phyloP scores from a whole-genome alignment of 2,113 vertebrate species.

The Lophotis ruficrista region DNA sequence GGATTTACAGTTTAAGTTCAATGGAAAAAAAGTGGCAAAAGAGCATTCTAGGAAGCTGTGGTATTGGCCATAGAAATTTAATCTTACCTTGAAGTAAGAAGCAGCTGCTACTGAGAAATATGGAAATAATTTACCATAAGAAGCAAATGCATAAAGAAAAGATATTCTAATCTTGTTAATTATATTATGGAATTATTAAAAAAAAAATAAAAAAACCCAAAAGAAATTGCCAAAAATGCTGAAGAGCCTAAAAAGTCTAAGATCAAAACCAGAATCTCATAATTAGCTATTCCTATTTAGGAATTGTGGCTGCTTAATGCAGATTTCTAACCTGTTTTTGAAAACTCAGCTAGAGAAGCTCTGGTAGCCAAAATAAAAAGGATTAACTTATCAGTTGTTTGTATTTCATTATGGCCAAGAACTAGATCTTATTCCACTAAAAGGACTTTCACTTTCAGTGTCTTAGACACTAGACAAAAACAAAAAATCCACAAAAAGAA shows the following conservation, averaged over 20 bases:
- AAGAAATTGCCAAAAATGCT: background rate
- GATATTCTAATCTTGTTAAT: background rate
- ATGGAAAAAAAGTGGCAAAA: background rate
- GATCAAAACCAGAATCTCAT: background rate
- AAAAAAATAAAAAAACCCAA: background rate
- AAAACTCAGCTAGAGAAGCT: background rate
- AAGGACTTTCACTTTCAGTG: background rate
- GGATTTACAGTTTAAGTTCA: background rate
- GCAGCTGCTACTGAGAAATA: conserved; percentile 3
- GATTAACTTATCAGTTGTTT: background rate
- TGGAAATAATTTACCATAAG: conserved; percentile 3
- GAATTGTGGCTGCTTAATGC: background rate
- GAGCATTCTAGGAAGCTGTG: background rate
- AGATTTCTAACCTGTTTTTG: background rate
- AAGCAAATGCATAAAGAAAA: background rate
- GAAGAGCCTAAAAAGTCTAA: background rate
- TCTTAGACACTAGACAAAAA: background rate
- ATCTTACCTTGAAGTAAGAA: conserved; percentile 13
- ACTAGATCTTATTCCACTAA: background rate
- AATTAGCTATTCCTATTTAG: background rate
- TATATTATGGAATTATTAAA: background rate
- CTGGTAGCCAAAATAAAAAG: background rate
- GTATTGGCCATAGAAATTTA: conserved; percentile 6
- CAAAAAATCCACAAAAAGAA: background rate
- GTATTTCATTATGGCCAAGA: background rate